Evolutionary conservation across 2,113 vertebrate species (phyloP).

Genomic region (Psilopsiagon aymara): DNA sequence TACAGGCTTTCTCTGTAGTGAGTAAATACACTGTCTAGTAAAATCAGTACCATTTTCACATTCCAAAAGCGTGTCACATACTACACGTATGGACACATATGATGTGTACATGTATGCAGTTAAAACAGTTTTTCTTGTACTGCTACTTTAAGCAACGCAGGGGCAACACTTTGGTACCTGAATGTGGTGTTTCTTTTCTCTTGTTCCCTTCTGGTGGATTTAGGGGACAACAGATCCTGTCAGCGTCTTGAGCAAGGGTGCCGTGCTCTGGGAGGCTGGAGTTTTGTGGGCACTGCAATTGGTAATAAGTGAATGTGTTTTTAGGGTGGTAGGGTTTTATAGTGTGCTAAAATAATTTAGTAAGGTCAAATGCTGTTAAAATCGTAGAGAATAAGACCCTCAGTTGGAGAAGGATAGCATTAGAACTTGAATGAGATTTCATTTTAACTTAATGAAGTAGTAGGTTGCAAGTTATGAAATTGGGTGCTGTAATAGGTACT

Average conservation of each 20-base stretch:
- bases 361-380: neutral
- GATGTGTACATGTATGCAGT: too few species aligned
- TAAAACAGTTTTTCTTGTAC: neutral
- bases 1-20: neutral
- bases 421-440: neutral
- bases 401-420: constrained; percentile 16
- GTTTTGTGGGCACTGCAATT: constrained; percentile 29
- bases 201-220: neutral
- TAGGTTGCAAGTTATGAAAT: neutral
- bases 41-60: neutral
- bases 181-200: neutral
- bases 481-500: neutral
- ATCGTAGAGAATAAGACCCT: neutral
- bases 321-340: neutral
- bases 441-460: neutral
- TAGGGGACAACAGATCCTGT: constrained; percentile 1
- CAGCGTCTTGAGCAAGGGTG: constrained; percentile 17
- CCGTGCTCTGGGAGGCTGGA: constrained; percentile 15
- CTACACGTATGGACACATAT: too few species aligned
- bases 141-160: neutral
- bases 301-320: constrained; percentile 19
- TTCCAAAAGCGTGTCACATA: neutral
- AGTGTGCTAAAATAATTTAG: neutral
- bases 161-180: neutral
- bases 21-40: neutral